Conservation (phyloP, 2,888 invertebrate species). For the Pedicia rivosa region DNA sequence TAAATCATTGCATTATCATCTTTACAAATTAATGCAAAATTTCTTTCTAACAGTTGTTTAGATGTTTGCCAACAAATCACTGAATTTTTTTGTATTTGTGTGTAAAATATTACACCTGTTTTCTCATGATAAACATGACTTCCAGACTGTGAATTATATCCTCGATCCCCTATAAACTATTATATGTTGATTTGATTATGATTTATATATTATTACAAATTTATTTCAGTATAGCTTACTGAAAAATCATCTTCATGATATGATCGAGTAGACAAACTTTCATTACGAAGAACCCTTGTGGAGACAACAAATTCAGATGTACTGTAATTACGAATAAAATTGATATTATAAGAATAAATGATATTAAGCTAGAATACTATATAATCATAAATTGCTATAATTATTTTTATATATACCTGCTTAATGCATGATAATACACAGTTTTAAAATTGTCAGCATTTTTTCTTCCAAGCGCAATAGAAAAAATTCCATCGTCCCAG, state of each 20-base stretch:
- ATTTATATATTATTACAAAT: too few species aligned
- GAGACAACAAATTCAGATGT: slow-evolving; percentile 46
- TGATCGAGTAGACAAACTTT: slow-evolving; percentile 34
- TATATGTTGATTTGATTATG: too few species aligned
- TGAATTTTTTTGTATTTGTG: slow-evolving; percentile 51
- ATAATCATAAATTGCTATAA: too few species aligned
- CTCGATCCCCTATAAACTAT: slow-evolving; percentile 45
- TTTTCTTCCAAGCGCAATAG: slow-evolving; percentile 41
- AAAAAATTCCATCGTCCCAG: slow-evolving; percentile 70
- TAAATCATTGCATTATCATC: slow-evolving; percentile 48
- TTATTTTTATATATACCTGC: too few species aligned
- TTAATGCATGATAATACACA: slow-evolving; percentile 12
- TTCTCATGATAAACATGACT: slow-evolving; percentile 46
- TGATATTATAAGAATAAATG: too few species aligned
- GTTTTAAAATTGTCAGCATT: slow-evolving; percentile 12
- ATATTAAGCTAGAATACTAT: too few species aligned
- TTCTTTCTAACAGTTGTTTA: slow-evolving; percentile 16
- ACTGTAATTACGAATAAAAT: too few species aligned
- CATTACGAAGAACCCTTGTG: slow-evolving; percentile 42
- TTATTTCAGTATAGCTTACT: too few species aligned
- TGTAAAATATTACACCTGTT: slow-evolving; percentile 48
- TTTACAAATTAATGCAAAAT: slow-evolving; percentile 39
- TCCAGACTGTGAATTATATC: slow-evolving; percentile 46
- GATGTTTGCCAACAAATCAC: slow-evolving; percentile 30
- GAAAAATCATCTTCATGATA: slow-evolving; percentile 39